Evolutionary conservation across 2,113 vertebrate genomes (phyloP), one percentile per base, ranked within the genome.

Genomic region (Climacteris rufus): DNA sequence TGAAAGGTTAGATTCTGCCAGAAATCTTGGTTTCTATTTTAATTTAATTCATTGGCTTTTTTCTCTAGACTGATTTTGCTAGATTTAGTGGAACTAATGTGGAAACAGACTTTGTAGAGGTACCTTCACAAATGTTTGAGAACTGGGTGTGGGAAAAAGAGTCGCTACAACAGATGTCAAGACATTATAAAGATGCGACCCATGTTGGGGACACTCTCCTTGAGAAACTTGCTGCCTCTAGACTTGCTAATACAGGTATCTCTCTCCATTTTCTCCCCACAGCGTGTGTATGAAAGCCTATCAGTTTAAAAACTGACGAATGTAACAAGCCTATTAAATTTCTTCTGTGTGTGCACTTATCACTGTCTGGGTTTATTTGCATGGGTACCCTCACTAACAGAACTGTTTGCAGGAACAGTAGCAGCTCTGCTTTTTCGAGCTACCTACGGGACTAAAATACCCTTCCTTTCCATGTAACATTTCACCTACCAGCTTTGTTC

Each of bases 121-220:
- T 99, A 30, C 99, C 99, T 9, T 99, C 99, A 57, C 99, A 99
- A 97, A 98, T 99, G 99, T 98, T 99, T 83, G 99, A 99, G 96
- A 99, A 99, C 92, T 99, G 99, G 99, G 99, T 99, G 14, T 99
- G 99, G 99, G 99, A 99, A 94, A 98, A 98, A 80, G 98, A 99
- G 91, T 98, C 99, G 11, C 98, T 99, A 25, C 98, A 97, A 72
- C 98, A 98, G 92, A 98, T 99, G 98, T 99, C 99, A 28, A 97
- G 97, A 64, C 99, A 99, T 97, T 99, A 99, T 96, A 98, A 97
- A 95, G 98, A 99, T 40, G 98, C 98, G 54, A 98, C 96, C 44
- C 96, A 97, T 5, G 98, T 99, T 93, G 98, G 97, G 50, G 98
- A 99, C 21, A 45, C 91, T 42, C 96, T 99, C 16, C 98, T 99